Conservation (phyloP, 2,797 vertebrate species). For the Peromyscus attwateri region DNA sequence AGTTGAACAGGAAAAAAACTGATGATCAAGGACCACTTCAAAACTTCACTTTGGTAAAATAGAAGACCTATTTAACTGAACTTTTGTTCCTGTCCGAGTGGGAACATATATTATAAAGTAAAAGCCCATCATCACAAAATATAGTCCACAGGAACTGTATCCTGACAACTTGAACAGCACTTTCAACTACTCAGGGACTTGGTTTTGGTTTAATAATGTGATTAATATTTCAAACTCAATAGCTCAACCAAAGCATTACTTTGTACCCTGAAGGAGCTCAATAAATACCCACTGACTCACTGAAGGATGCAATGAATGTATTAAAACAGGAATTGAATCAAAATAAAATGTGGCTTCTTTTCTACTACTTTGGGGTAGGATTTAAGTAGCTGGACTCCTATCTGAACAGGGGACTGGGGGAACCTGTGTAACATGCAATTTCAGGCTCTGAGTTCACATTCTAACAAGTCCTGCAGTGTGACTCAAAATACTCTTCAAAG, state of each 20-base stretch:
- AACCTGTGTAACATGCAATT: conserved; percentile 39
- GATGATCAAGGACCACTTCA: conserved; percentile 67
- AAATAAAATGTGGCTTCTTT: conserved; percentile 76
- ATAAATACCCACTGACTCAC: conserved; percentile 75
- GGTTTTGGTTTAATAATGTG: conserved; percentile 82
- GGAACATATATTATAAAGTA: conserved; percentile 74
- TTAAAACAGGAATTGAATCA: conserved; percentile 78
- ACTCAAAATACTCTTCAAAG: conserved; percentile 63
- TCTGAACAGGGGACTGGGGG: neutral
- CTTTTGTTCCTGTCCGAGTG: conserved; percentile 72
- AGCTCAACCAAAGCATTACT: conserved; percentile 78
- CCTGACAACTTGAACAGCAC: conserved; percentile 65
- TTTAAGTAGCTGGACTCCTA: conserved; percentile 71
- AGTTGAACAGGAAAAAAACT: conserved; percentile 61
- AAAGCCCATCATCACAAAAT: conserved; percentile 78
- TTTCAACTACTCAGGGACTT: conserved; percentile 76
- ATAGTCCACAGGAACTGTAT: conserved; percentile 68
- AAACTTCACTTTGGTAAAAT: conserved; percentile 76
- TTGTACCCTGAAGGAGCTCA: conserved; percentile 75
- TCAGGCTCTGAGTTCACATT: conserved; percentile 36
- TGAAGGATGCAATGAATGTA: conserved; percentile 68
- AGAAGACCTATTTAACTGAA: conserved; percentile 79
- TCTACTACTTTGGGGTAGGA: conserved; percentile 61
- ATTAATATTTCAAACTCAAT: conserved; percentile 83
- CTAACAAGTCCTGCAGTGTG: conserved; percentile 17